Evolutionary conservation across 2,797 vertebrate species (phyloP).

Genomic region (Cynodonichthys magdalenae): DNA sequence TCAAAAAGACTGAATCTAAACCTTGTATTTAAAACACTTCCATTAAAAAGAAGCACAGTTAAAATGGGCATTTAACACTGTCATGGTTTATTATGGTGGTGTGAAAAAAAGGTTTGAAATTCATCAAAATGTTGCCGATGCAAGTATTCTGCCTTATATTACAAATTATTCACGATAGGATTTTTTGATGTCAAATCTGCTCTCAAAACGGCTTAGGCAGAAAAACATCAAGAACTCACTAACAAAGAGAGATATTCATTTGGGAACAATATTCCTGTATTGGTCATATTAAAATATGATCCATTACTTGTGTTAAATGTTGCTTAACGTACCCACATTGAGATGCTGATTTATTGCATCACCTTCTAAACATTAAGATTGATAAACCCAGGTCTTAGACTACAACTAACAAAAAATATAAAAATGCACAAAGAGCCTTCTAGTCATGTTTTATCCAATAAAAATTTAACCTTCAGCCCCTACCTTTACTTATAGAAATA

Average conservation of each 20-base stretch:
- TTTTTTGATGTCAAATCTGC: neutral
- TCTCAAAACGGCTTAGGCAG: neutral
- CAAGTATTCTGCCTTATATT: neutral
- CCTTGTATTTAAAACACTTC: neutral
- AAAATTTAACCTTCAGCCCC: conserved; percentile 4
- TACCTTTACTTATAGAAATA: too few relatives aligned
- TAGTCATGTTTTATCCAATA: neutral
- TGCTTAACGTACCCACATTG: too few relatives aligned
- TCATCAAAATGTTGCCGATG: neutral
- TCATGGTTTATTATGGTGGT: conserved; percentile 9
- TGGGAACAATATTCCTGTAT: too few relatives aligned
- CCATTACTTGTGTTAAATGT: too few relatives aligned
- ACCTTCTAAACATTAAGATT: neutral
- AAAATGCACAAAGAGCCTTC: neutral
- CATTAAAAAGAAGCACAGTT: conserved; percentile 8
- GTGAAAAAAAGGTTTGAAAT: neutral
- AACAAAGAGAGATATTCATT: too few relatives aligned
- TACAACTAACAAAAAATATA: neutral
- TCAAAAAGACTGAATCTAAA: conserved; percentile 42
- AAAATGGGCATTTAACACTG: conserved; percentile 7
- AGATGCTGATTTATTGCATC: too few relatives aligned
- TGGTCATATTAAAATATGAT: too few relatives aligned
- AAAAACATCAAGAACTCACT: neutral
- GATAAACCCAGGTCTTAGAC: neutral
- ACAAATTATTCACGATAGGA: neutral